Base-by-base conservation (phyloP, 92 coral and sea anemone genomes). In the Epizoanthus stellaris region DNA sequence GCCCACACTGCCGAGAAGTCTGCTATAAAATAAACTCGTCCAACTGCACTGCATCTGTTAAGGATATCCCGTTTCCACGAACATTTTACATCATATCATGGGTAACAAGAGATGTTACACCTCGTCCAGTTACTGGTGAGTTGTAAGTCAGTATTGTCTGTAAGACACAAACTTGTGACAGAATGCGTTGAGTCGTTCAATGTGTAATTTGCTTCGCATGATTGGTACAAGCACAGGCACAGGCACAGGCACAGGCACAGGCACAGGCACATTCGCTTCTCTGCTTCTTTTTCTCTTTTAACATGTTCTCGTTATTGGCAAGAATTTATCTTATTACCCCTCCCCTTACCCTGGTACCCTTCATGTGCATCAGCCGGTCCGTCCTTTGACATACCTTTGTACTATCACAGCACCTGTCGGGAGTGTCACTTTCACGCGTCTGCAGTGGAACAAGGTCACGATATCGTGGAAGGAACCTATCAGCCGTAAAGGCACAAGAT, bases 381-480 rank as follows among this genome's bases (percentile, higher is more conserved):
- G 12, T 60, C 64, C 36, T 17, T 30, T 38, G 3, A 36, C 40
- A 61, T 20, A 12, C 4, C 42, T 72, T 5, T 10, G 36, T 60
- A 13, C 49, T 63, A 52, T 11, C 34, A 2, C 58, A 92, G 98
- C 80, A 1, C 82, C 93, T 40, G 89, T 89, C 3, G 43, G 52
- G 23, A 83, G 92, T 59, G 82, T 89, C 19, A 73, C 90, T 67
- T 77, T 92, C 45, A 59, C 86, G 20, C 86, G 84, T n/a, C n/a
- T 71, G 19, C 79, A 62, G 60, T 94, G 98, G 98, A 77, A 89
- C 43, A 61, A 70, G 69, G 89, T 91, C 56, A 74, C 49, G 42
- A 19, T 94, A 17, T 76, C 91, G 69, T 96, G 99, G 99, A 52
- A 81, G 57, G 90, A 93, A 17, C 95, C 98, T 5, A 60, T 86